Evolutionary conservation across 2,113 vertebrate species (phyloP).

Genomic region (Stegostoma tigrinum): DNA sequence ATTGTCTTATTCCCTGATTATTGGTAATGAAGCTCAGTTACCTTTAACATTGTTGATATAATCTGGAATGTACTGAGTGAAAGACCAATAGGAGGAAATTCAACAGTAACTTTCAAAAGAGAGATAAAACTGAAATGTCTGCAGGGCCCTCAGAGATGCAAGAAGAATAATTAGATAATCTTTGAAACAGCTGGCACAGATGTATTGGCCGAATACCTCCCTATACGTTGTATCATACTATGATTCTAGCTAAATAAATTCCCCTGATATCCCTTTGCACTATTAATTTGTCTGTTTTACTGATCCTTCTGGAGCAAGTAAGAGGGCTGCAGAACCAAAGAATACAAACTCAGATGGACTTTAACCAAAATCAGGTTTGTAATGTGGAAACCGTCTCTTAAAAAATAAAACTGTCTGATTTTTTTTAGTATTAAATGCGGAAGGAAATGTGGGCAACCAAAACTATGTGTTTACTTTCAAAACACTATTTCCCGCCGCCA

Average conservation of each 20-base stretch:
- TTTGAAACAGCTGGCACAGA: not conserved
- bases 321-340: not conserved
- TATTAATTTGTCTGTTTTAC: not conserved
- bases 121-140: not conserved
- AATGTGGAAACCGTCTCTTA: not conserved
- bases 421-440: not conserved
- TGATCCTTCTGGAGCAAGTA: not conserved
- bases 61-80: not conserved
- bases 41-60: not conserved
- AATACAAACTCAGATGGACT: not conserved
- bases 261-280: not conserved
- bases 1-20: not conserved
- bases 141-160: not conserved
- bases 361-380: constrained; percentile 6
- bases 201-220: too few relatives aligned
- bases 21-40: not conserved
- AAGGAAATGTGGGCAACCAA: constrained; percentile 29
- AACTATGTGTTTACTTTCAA: constrained; percentile 32
- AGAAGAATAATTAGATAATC: not conserved
- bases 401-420: constrained; percentile 15
- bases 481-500: not conserved
- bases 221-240: not conserved
- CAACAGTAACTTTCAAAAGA: not conserved
- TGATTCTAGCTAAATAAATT: not conserved
- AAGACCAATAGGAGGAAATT: not conserved